A percentile compares a stretch with the other conserved stretches of the same genome.
Conservation (phyloP, 2,888 invertebrate species). For the Oscheius sp. region DNA sequence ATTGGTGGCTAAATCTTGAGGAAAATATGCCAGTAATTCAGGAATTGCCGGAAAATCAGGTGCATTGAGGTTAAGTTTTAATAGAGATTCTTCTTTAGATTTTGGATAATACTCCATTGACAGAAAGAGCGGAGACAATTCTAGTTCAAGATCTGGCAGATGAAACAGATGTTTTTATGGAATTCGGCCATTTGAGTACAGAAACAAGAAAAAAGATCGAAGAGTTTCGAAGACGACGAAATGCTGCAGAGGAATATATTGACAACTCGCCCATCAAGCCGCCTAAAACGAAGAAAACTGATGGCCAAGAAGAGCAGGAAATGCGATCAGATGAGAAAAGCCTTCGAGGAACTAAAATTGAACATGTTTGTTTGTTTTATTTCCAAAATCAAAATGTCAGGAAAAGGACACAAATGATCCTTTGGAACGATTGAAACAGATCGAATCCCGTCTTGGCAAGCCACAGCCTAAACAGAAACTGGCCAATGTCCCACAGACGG, state of each 20-base stretch:
- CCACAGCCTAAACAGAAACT: conserved; percentile 19
- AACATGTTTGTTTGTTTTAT: too few species aligned
- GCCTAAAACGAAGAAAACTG: conserved; percentile 52
- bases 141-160: conserved; percentile 69
- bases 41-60: conserved; percentile 70
- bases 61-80: conserved; percentile 18
- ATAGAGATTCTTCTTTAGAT: conserved; percentile 52
- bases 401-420: conserved; percentile 61
- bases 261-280: conserved; percentile 68
- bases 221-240: conserved; percentile 69
- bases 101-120: conserved; percentile 69
- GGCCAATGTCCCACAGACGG: conserved; percentile 22
- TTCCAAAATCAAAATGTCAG: too few species aligned
- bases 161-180: conserved; percentile 70
- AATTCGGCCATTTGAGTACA: conserved; percentile 65
- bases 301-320: conserved; percentile 44
- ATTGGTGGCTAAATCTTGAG: conserved; percentile 90
- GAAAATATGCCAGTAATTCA: conserved; percentile 69
- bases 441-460: conserved; percentile 59
- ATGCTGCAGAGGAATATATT: conserved; percentile 69
- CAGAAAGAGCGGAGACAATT: conserved; percentile 69
- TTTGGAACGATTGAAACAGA: conserved; percentile 65
- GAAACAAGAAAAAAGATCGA: conserved; percentile 66
- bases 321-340: conserved; percentile 65
- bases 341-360: conserved; percentile 46